Base-by-base conservation (phyloP, 2,113 vertebrate species). In the Halichoeres trimaculatus region DNA sequence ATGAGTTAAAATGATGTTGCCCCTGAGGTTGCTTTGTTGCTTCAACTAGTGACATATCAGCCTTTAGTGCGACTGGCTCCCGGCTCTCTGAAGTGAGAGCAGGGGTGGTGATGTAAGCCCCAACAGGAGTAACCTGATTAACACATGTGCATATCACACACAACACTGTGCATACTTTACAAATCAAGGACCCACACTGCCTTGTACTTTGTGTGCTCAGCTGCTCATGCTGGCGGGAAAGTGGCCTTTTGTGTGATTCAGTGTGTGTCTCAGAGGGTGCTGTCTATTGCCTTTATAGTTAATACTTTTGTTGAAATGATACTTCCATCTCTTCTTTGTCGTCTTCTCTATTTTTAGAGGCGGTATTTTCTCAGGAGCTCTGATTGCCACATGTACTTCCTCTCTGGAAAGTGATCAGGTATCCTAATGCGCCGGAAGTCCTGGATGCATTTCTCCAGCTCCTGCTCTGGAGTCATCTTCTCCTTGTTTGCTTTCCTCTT, bases 401-500 rank as follows among this genome's bases (percentile, higher is more conserved):
- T 95, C 90, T 99, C 96, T 0, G 97, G 97, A 88, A 99, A 99
- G 79, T 89, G 95, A 43, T 98, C 96, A 0, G 98, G 98, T 84
- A 99, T 99, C 90, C 97, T 96, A 85, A 99, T 99, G 83, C 97
- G 96, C 12, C 95, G 95, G 93, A 99, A 98, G 95, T 99, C 98
- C 93, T 98, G 96, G 92, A 99, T 99, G 70, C 98, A 99, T 80
- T 96, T 99, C 80, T 98, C 96, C 74, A 99, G 92, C 94, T 99
- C 97, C 72, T 99, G 97, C 89, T 97, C 97, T 0, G 97, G 95
- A 1, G 98, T 99, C 53, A 99, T 90, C 96, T 97, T 99, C 91
- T 98, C 97, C 88, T 98, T 99, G 63, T 94, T 91, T 0, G 94
- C 91, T 86, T 98, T 99, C 65, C 96, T 96, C 95, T 97, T 98